Evolutionary conservation across 2,797 vertebrate species (phyloP).

Genomic region (Echeneis naucrates): DNA sequence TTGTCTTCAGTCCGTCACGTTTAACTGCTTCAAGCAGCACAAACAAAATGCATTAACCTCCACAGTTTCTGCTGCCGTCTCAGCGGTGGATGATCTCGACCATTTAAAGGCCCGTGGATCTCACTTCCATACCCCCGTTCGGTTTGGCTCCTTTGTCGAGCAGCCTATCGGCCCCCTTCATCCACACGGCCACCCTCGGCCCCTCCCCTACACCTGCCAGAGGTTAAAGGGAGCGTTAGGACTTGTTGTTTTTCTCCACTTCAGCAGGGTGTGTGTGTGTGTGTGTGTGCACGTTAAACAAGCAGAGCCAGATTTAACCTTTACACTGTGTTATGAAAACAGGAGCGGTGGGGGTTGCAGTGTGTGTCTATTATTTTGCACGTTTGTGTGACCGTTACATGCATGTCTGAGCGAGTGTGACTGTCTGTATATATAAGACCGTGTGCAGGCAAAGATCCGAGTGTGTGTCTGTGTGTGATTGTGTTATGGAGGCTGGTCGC

Average conservation of each 20-base stretch:
- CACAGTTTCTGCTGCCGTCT: neutral
- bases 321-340: constrained; percentile 82
- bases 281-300: constrained; percentile 80
- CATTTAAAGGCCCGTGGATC: neutral
- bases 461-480: constrained; percentile 49
- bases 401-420: constrained; percentile 22
- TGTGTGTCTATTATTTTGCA: constrained; percentile 38
- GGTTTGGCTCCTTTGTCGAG: neutral
- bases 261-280: constrained; percentile 36
- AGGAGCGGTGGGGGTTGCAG: constrained; percentile 55
- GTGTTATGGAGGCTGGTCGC: constrained; percentile 42
- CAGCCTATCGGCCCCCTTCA: constrained; percentile 28
- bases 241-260: constrained; percentile 73
- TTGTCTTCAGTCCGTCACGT: neutral
- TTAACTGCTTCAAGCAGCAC: neutral
- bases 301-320: constrained; percentile 78
- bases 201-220: constrained; percentile 63
- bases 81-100: neutral
- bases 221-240: constrained; percentile 62
- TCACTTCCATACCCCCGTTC: neutral
- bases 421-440: neutral
- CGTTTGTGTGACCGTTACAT: constrained; percentile 43
- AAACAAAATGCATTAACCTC: neutral
- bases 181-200: constrained; percentile 32
- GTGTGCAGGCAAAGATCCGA: constrained; percentile 5